These are phyloP conservation scores for Nycticryphes semicollaris DNA, from an alignment of 2,113 vertebrate genomes.

Conservation along the genomic window DNA sequence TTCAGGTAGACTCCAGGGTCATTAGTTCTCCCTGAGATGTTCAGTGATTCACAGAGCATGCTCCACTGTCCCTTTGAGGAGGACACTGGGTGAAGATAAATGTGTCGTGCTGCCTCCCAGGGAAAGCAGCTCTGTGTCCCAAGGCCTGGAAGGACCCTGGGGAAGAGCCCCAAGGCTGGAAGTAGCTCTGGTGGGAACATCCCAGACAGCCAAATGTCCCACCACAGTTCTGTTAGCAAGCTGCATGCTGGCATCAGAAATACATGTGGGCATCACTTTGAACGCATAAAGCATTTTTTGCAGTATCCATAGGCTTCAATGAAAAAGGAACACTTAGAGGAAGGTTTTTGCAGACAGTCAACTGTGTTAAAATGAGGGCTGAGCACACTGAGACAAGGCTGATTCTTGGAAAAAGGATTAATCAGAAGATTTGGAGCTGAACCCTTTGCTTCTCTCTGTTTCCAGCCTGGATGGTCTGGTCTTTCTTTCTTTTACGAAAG, in stretches of 20 bases:
- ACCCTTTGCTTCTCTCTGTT: not conserved
- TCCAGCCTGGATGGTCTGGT: not conserved
- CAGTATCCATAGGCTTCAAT: not conserved
- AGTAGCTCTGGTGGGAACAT: not conserved
- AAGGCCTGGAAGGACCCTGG: not conserved
- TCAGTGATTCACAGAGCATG: not conserved
- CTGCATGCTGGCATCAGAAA: not conserved
- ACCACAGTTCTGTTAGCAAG: not conserved
- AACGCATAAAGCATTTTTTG: not conserved
- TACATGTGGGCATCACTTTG: not conserved
- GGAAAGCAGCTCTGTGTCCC: not conserved
- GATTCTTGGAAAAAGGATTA: not conserved
- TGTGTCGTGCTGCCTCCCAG: accelerated
- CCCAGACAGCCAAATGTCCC: not conserved
- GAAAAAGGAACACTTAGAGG: not conserved
- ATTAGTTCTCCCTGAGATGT: not conserved
- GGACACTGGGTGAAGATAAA: not conserved
- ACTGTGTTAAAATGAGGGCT: not conserved
- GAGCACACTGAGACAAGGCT: not conserved
- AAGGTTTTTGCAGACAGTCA: not conserved
- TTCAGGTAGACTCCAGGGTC: not conserved
- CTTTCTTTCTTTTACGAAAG: not conserved
- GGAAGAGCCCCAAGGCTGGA: not conserved
- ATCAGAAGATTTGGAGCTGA: not conserved
- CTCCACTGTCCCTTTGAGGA: not conserved